Evolutionary conservation across 1,140 invertebrate genomes (phyloP).

Genomic region (Aphaenogaster floridana): DNA sequence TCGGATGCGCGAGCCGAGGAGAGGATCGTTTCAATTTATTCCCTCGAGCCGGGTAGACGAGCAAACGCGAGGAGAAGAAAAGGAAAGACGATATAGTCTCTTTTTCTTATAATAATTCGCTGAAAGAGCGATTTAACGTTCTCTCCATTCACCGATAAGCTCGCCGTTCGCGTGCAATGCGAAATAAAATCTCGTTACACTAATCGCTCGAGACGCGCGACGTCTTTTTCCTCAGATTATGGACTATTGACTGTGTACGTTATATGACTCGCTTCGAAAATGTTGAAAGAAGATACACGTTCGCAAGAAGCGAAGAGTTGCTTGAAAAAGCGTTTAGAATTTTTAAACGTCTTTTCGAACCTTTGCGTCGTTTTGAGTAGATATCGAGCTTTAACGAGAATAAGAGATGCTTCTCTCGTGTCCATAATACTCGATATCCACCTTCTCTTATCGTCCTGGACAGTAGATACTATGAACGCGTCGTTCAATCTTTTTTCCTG

Average conservation of each 20-base stretch:
- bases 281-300: background rate
- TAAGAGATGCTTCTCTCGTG: background rate
- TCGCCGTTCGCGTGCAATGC: background rate
- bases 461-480: background rate
- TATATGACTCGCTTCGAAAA: background rate
- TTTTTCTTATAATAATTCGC: conserved; percentile 48
- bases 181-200: conserved; percentile 18
- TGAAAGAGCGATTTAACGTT: conserved; percentile 36
- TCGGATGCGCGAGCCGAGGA: conserved; percentile 21
- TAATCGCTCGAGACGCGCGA: background rate
- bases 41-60: conserved; percentile 3
- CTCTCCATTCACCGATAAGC: conserved; percentile 27
- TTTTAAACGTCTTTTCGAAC: background rate
- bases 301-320: too few relatives aligned
- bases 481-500: background rate
- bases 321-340: background rate
- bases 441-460: background rate
- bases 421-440: background rate
- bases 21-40: conserved; percentile 57
- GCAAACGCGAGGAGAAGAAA: background rate
- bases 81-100: background rate
- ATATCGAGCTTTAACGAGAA: background rate
- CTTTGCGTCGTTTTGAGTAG: background rate
- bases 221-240: conserved; percentile 2
- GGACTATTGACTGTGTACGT: background rate